phyloP scores from a whole-genome alignment of 2,888 invertebrate species.

The Phania funesta region DNA sequence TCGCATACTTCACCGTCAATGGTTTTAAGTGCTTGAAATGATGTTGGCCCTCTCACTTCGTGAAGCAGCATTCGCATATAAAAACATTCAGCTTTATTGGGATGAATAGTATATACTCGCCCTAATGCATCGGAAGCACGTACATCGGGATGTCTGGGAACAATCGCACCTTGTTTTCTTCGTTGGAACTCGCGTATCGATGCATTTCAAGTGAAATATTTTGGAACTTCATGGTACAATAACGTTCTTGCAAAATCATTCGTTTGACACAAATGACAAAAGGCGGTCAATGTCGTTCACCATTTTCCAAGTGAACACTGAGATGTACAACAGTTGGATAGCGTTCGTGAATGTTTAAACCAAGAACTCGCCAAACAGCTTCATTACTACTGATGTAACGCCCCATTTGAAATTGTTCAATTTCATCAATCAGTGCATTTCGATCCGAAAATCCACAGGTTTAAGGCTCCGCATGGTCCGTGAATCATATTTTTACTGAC shows the following conservation, averaged over 20 bases:
- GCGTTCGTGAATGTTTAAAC: constrained; percentile 29
- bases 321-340: constrained; percentile 25
- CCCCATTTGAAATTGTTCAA: constrained; percentile 56
- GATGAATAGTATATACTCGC: background rate
- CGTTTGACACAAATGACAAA: background rate
- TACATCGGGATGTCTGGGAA: too few relatives aligned
- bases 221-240: background rate
- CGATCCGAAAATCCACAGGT: constrained; percentile 41
- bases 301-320: constrained; percentile 20
- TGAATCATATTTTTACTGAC: background rate
- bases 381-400: constrained; percentile 30
- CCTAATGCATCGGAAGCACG: too few relatives aligned
- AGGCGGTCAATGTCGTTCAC: constrained; percentile 33
- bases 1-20: constrained; percentile 16
- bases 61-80: constrained; percentile 22
- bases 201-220: too few relatives aligned
- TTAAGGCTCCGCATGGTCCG: constrained; percentile 4
- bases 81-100: constrained; percentile 5
- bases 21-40: constrained; percentile 11
- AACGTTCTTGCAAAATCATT: background rate
- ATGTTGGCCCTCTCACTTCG: constrained; percentile 17
- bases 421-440: constrained; percentile 59
- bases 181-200: too few relatives aligned
- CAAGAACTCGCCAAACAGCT: constrained; percentile 64
- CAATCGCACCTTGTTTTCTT: too few relatives aligned